phyloP scores from a whole-genome alignment of 2,888 invertebrate species.

The Chirona hameri region DNA sequence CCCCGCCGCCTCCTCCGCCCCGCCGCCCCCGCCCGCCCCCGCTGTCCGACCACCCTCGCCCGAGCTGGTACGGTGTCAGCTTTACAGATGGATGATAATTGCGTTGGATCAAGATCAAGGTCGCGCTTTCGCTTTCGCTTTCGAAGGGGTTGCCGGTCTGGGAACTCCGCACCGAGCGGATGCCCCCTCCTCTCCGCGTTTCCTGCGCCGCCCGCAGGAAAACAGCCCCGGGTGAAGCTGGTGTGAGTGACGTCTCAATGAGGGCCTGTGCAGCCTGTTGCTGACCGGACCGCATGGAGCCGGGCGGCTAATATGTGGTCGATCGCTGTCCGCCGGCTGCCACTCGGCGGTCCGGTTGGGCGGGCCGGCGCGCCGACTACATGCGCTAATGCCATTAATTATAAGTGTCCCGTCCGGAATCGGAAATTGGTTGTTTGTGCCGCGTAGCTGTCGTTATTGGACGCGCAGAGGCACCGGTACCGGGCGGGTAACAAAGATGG shows the following conservation, averaged over 20 bases:
- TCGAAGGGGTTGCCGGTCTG: background rate
- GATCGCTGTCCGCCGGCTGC: background rate
- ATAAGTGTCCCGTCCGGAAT: background rate
- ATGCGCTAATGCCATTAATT: background rate
- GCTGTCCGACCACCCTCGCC: background rate
- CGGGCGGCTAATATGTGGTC: background rate
- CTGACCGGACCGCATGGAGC: background rate
- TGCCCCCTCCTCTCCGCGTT: background rate
- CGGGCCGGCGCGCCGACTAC: background rate
- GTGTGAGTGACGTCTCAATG: background rate
- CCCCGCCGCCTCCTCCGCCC: background rate
- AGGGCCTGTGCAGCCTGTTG: background rate
- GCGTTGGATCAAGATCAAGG: background rate
- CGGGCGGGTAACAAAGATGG: too few relatives aligned
- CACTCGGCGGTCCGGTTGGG: background rate
- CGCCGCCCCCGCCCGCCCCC: background rate
- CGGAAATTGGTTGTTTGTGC: too few relatives aligned
- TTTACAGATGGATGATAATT: background rate
- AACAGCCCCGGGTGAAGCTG: background rate
- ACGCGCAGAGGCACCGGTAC: too few relatives aligned
- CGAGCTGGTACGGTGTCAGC: background rate
- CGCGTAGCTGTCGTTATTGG: too few relatives aligned
- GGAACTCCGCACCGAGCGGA: background rate
- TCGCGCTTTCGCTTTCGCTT: background rate
- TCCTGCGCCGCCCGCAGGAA: background rate